These are phyloP conservation scores for Neocrepidodera transversa DNA, from an alignment of 2,888 invertebrate species.

Conservation along the genomic window DNA sequence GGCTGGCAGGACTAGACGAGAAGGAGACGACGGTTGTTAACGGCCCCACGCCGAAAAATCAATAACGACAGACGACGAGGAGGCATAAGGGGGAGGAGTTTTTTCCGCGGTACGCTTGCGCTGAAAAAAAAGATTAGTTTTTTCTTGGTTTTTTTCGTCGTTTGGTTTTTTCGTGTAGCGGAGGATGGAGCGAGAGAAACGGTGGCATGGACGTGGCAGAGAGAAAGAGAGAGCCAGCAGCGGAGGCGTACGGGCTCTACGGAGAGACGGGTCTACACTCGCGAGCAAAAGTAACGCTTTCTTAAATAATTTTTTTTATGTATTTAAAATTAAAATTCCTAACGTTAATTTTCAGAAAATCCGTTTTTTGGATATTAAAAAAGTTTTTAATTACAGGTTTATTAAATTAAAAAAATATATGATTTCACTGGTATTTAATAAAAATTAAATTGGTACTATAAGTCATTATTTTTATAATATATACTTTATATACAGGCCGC, in stretches of 20 bases:
- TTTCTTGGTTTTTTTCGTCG: constrained; percentile 42
- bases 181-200: constrained; percentile 19
- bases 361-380: no score
- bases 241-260: constrained; percentile 30
- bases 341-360: no score
- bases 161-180: constrained; percentile 38
- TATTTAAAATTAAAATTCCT: no score
- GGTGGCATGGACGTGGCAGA: constrained; percentile 22
- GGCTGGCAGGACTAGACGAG: constrained; percentile 42
- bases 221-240: constrained; percentile 36
- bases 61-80: constrained; percentile 53
- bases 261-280: constrained; percentile 26
- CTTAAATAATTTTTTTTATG: neutral
- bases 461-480: no score
- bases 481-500: no score
- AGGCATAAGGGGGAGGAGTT: constrained; percentile 32
- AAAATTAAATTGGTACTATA: no score
- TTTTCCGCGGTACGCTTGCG: constrained; percentile 43
- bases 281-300: neutral
- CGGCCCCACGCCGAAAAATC: constrained; percentile 49
- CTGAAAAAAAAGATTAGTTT: constrained; percentile 43
- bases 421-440: no score
- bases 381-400: no score
- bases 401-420: no score
- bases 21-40: constrained; percentile 40